Base-by-base conservation (phyloP, 2,797 vertebrate species). In the Lindbergichthys nudifrons region DNA sequence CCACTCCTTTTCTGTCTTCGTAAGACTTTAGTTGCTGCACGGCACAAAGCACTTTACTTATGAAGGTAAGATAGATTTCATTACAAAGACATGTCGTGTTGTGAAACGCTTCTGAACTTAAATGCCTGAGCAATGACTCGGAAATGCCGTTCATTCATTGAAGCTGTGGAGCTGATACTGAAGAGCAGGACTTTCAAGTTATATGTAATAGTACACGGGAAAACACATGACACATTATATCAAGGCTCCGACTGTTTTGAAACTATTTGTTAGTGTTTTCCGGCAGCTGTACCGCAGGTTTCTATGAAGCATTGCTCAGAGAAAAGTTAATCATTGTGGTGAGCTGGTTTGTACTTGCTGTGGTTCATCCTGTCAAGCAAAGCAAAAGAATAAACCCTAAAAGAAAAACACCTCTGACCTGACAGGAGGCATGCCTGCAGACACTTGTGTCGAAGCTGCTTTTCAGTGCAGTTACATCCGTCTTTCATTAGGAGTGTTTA, bases 111-210 rank as follows among this genome's bases (percentile, higher is more conserved):
- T 73, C 30, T 69, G 45, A 68, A 56, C 39, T 50, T 7, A 75
- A 70, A 65, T 71, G 42, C 45, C 42, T 84, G 67, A 79, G 75
- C 48, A 59, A 45, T 75, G 70, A 60, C 76, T 39, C 23, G 70
- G 66, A 83, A 92, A 93, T 91, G 81, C 18, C 26, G 63, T 56
- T 67, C 56, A 68, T 82, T 75, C 56, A 26, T 26, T 26, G 26
- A 4, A 71, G 19, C 32, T 86, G 79, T 87, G 86, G 36, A 36
- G 75, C 51, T 59, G 75, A 87, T 80, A 83, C 90, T 82, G 63
- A 68, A 10, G 57, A 92, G 88, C 92, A 88, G 76, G 93, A 92
- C 77, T 88, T 90, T 92, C 93, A 85, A 76, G 92, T 92, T 89
- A 51, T 66, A 41, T 42, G 56, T 11, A 30, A 58, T 16, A 47